Conservation (phyloP, 2,888 invertebrate genomes). For the Eilema depressum region DNA sequence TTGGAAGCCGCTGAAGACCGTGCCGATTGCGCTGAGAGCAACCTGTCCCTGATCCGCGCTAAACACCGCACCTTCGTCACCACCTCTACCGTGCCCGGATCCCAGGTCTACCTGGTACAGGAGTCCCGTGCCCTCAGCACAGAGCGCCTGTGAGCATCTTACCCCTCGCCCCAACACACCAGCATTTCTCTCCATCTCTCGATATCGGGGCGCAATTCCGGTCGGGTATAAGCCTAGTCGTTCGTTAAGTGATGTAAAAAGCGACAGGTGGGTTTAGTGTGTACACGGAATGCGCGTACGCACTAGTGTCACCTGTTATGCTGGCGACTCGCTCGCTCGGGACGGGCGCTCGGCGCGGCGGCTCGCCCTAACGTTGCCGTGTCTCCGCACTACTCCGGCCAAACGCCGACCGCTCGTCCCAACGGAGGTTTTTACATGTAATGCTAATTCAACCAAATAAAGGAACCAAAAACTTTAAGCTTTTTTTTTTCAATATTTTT, state of each 20-base stretch:
- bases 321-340: slow-evolving; percentile 57
- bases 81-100: slow-evolving; percentile 96
- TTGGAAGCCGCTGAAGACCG: slow-evolving; percentile 99
- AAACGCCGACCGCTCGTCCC: slow-evolving; percentile 81
- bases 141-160: slow-evolving; percentile 69
- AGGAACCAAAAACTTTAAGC: slow-evolving; percentile 81
- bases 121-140: slow-evolving; percentile 91
- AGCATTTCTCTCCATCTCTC: slow-evolving; percentile 80
- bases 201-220: slow-evolving; percentile 81
- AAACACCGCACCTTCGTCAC: slow-evolving; percentile 99
- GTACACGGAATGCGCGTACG: slow-evolving; percentile 26
- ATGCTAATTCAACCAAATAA: slow-evolving; percentile 79
- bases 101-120: slow-evolving; percentile 96
- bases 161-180: slow-evolving; percentile 69
- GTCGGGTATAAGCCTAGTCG: slow-evolving; percentile 86
- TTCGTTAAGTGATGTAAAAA: slow-evolving; percentile 77
- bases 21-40: slow-evolving; percentile 97
- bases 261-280: slow-evolving; percentile 64
- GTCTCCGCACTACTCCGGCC: slow-evolving; percentile 77
- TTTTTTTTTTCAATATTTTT: slow-evolving; percentile 83
- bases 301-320: slow-evolving; percentile 59
- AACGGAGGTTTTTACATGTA: slow-evolving; percentile 65
- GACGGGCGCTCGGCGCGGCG: slow-evolving; percentile 79
- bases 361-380: slow-evolving; percentile 81
- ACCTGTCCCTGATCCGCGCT: slow-evolving; percentile 97